These are phyloP conservation scores for Pteropus rufus DNA, from an alignment of 2,797 vertebrate species.

Conservation along the genomic window DNA sequence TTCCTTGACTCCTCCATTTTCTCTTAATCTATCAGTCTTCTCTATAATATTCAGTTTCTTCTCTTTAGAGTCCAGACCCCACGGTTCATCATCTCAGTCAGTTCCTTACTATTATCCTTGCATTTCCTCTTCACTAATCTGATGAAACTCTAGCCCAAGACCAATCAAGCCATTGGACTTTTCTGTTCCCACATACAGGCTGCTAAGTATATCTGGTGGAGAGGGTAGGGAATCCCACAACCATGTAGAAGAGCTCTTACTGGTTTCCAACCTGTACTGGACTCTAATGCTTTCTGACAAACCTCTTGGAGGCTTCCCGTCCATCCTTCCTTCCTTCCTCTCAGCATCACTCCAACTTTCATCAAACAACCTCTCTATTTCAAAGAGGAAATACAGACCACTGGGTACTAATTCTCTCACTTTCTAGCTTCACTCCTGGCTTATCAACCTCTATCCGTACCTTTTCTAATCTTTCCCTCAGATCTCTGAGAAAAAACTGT, in stretches of 20 bases:
- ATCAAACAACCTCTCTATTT: neutral
- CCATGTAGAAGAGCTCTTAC: neutral
- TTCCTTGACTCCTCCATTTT: neutral
- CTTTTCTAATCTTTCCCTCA: neutral
- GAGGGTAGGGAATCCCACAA: neutral
- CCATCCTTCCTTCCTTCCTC: neutral
- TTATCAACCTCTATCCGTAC: neutral
- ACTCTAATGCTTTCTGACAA: neutral
- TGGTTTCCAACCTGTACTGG: neutral
- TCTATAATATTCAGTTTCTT: neutral
- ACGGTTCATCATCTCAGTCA: neutral
- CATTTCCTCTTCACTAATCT: neutral
- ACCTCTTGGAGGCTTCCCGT: neutral
- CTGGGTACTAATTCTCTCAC: neutral
- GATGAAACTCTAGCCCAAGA: neutral
- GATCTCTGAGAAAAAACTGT: neutral
- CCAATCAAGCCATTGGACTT: neutral
- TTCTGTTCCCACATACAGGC: neutral
- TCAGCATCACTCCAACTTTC: neutral
- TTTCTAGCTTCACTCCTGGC: neutral
- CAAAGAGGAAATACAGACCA: neutral
- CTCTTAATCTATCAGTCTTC: neutral
- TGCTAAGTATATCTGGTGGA: neutral
- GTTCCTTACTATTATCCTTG: neutral
- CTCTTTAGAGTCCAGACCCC: neutral